Evolutionary conservation across 2,888 invertebrate species (phyloP), one percentile per base, ranked within the genome.

Genomic region (Flexamia atlantica): DNA sequence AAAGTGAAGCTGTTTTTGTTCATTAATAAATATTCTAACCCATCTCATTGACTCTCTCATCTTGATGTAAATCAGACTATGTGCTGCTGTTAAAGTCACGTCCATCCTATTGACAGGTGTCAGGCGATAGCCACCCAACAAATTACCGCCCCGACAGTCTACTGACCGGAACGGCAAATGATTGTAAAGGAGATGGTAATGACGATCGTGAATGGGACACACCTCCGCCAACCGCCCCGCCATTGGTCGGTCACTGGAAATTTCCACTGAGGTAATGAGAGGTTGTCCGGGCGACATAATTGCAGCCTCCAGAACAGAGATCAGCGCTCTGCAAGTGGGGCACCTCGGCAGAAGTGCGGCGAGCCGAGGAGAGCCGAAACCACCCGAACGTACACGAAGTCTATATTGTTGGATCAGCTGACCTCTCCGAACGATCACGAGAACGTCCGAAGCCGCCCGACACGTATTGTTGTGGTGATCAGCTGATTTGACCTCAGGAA

Each of bases 201-300:
- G 32, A 68, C 68, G 32, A 28, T 30, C 30, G 30, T 68, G 68
- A 68, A 68, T 68, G 68, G 30, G 68, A 68, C 68, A 68, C 68
- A 68, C 68, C 68, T 68, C 68, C 32, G n/a, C 30, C 28, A 32
- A 30, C 68, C 12, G 30, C 68, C n/a, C 30, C 25, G 68, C 32
- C 68, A 68, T 68, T 68, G 68, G 68, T 68, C 30, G 68, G 68
- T 30, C 30, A 25, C 68, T 68, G 68, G 68, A 68, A 68, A 68
- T 68, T 68, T 68, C 68, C 68, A 68, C 68, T 17, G 30, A 25
- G 64, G 30, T 68, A 68, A 68, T 68, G 68, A 68, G 68, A 68
- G 68, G 68, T 68, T 68, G 68, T 68, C 68, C 30, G 28, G 68
- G 68, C 68, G 68, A 32, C 68, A n/a, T 68, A 68, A 68, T 68